A percentile compares a stretch with the other conserved stretches of the same genome.
These are phyloP conservation scores for Apolygus lucorum DNA, from an alignment of 1,140 invertebrate genomes.

Conservation along the genomic window DNA sequence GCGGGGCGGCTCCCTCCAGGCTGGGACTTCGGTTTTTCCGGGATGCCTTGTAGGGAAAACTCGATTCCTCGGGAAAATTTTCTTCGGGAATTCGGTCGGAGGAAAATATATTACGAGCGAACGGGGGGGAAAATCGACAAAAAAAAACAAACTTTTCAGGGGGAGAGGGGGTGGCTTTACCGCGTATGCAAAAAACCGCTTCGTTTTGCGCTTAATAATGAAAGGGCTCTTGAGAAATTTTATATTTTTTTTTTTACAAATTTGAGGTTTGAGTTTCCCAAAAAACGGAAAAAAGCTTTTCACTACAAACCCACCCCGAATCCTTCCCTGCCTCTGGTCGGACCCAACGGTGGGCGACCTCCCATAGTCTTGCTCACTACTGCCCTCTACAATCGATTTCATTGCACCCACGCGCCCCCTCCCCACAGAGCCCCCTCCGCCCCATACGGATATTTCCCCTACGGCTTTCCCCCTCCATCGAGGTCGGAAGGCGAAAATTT, in stretches of 20 bases:
- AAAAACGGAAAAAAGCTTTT: neutral
- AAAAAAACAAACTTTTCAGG: too few species aligned
- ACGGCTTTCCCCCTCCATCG: neutral
- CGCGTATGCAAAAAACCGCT: too few species aligned
- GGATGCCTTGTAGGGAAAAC: neutral
- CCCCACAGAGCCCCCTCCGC: conserved; percentile 9
- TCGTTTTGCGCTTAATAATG: too few species aligned
- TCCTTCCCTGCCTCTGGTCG: conserved; percentile 15
- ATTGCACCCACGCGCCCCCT: conserved; percentile 15
- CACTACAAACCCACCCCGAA: conserved; percentile 11
- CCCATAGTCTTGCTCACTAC: conserved; percentile 12
- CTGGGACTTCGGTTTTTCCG: neutral
- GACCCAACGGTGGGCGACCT: conserved; percentile 16
- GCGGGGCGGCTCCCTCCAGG: conserved; percentile 5
- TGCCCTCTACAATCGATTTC: conserved; percentile 23
- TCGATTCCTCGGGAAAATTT: neutral
- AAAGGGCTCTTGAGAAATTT: too few species aligned
- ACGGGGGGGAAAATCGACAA: too few species aligned
- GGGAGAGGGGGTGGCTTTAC: too few species aligned
- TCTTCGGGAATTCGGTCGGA: too few species aligned
- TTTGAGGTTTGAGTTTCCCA: too few species aligned
- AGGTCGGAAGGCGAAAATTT: too few species aligned
- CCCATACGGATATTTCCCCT: neutral
- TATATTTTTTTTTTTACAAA: too few species aligned
- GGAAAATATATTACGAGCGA: too few species aligned